phyloP scores from a whole-genome alignment of 1,140 invertebrate genomes.

The Ooceraea biroi region DNA sequence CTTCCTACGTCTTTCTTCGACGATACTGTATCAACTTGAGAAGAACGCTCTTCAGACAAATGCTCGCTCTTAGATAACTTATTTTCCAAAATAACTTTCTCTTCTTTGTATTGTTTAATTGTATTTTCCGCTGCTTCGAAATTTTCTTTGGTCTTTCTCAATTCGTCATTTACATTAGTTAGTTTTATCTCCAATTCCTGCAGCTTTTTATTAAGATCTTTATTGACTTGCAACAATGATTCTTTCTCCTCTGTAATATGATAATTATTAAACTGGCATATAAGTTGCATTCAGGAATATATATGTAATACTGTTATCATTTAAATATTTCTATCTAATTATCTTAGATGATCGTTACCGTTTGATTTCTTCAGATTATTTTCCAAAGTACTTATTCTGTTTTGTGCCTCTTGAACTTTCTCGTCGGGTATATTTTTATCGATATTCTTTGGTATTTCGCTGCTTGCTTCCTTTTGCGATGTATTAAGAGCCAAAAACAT shows the following conservation, averaged over 20 bases:
- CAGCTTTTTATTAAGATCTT: conserved; percentile 69
- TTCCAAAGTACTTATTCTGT: conserved; percentile 60
- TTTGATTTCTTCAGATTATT: conserved; percentile 70
- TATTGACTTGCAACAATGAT: conserved; percentile 65
- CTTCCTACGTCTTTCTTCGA: conserved; percentile 49
- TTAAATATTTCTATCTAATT: conserved; percentile 27
- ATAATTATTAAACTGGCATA: conserved; percentile 53
- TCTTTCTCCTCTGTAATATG: conserved; percentile 63
- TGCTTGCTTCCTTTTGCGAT: conserved; percentile 55
- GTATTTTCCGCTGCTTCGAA: conserved; percentile 59
- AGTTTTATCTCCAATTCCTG: conserved; percentile 72
- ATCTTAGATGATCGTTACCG: conserved; percentile 64
- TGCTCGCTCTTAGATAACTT: conserved; percentile 51
- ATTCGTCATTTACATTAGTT: conserved; percentile 59
- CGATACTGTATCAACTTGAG: neutral
- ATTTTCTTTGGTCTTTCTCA: conserved; percentile 46
- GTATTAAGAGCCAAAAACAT: conserved; percentile 77
- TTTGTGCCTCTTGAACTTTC: conserved; percentile 38
- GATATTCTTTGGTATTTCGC: conserved; percentile 50
- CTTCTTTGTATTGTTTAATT: conserved; percentile 56
- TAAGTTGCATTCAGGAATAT: conserved; percentile 17
- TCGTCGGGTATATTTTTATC: conserved; percentile 51
- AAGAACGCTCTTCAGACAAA: neutral
- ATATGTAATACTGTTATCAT: neutral
- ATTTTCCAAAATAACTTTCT: conserved; percentile 67